phyloP scores from a whole-genome alignment of 1,140 invertebrate species.

The Pseudomyrmex gracilis region DNA sequence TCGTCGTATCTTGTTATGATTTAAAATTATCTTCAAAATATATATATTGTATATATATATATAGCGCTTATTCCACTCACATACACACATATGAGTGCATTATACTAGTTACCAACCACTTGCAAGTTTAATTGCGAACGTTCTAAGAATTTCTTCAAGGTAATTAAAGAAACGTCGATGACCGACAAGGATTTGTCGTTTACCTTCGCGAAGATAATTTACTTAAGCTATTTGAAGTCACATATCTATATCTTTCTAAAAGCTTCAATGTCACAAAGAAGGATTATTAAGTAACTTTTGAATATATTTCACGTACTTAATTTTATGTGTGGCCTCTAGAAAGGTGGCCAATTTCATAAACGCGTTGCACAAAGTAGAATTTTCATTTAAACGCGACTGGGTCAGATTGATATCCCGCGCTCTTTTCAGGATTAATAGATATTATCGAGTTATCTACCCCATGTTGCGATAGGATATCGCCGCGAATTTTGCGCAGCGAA shows the following conservation, averaged over 20 bases:
- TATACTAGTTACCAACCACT: constrained; percentile 11
- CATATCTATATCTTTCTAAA: not conserved
- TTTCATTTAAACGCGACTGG: constrained; percentile 20
- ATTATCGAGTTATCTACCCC: constrained; percentile 50
- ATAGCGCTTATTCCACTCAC: not conserved
- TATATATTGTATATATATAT: no score
- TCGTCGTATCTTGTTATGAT: not conserved
- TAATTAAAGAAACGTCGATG: constrained; percentile 12
- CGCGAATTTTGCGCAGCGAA: constrained; percentile 43
- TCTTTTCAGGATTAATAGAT: constrained; percentile 50
- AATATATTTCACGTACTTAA: not conserved
- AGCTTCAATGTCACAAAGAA: not conserved
- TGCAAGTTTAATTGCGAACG: not conserved
- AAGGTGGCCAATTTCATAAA: not conserved
- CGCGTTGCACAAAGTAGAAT: not conserved
- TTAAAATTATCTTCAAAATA: constrained; percentile 4
- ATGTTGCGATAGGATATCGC: constrained; percentile 40
- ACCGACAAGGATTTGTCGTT: constrained; percentile 3
- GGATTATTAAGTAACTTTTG: no score
- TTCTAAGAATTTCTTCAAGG: constrained; percentile 17
- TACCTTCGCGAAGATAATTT: constrained; percentile 12
- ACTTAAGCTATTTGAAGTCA: no score
- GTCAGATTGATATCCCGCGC: constrained; percentile 3
- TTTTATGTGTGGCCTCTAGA: not conserved
- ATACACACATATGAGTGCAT: not conserved